Base-by-base conservation (phyloP, 2,113 vertebrate species). In the Illadopsis cleaveri region DNA sequence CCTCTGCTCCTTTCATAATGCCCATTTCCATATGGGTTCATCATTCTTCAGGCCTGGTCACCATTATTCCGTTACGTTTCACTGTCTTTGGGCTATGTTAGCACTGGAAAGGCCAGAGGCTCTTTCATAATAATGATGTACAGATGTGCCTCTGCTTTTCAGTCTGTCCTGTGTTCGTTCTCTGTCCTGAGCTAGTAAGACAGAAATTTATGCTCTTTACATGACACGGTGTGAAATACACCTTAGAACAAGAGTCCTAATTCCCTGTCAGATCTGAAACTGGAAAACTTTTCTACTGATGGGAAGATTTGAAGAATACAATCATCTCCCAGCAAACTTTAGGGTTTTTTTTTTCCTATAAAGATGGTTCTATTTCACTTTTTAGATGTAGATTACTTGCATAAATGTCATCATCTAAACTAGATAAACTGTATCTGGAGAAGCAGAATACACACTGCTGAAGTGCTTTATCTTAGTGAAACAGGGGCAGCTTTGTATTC, bases 391-490 rank as follows among this genome's bases (percentile, higher is more conserved):
- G 24, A 31, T 70, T 88, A 11, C 35, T 86, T 82, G 42, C 27
- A 69, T 37, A 86, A 78, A 80, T 61, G 10, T 72, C 35, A 79
- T 80, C 1, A 10, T 70, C 75, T 71, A 24, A 60, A 37, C 38
- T 60, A 75, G 66, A 42, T 51, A 85, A 85, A 60, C 31, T 33
- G 5, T 76, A 31, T 47, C 48, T 86, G 45, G 38, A 7, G 42
- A 93, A 91, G 35, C 58, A 90, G 68, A 94, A 53, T n/a, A 64
- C 72, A 68, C 8, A 54, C 38, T 56, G 28, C 33, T 62, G 51
- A 77, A 82, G 38, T 45, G 38, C n/a, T 91, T 90, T 94, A 85
- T 88, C 90, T 92, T 48, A n/a, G 21, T 69, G 7, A 56, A 95
- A 78, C 61, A 87, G 33, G 24, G 33, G 4, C n/a, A 86, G 82